phyloP scores from a whole-genome alignment of 1,140 invertebrate species.

The Brachionus rubens region DNA sequence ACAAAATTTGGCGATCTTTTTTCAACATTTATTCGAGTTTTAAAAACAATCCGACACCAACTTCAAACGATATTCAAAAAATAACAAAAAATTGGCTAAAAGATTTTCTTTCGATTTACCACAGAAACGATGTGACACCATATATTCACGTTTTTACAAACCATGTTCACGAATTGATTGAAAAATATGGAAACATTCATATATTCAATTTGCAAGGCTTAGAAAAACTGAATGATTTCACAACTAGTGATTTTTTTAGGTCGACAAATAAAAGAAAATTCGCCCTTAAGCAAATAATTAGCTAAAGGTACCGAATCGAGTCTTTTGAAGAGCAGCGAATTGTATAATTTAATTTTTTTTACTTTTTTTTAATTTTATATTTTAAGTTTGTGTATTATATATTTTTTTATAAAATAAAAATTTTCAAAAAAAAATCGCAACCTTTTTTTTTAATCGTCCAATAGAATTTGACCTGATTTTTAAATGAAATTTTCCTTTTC shows the following conservation, averaged over 20 bases:
- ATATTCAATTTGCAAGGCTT: slow-evolving; percentile 1
- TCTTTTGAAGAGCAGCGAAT: too few species aligned
- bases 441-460: too few species aligned
- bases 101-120: slow-evolving; percentile 12
- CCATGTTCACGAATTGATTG: slow-evolving; percentile 24
- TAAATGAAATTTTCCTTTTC: too few species aligned
- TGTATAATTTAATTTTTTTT: too few species aligned
- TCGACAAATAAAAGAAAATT: neutral
- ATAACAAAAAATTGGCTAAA: neutral
- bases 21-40: slow-evolving; percentile 8
- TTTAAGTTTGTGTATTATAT: too few species aligned
- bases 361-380: too few species aligned
- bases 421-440: too few species aligned
- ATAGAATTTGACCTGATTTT: too few species aligned
- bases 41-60: neutral
- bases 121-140: slow-evolving; percentile 38
- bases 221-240: neutral
- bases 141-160: slow-evolving; percentile 29
- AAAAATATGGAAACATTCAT: neutral
- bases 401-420: too few species aligned
- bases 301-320: too few species aligned
- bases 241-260: neutral
- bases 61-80: neutral
- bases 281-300: too few species aligned
- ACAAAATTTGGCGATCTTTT: neutral